phyloP scores from a whole-genome alignment of 92 coral and sea anemone species.

The Zoanthus gigantus region DNA sequence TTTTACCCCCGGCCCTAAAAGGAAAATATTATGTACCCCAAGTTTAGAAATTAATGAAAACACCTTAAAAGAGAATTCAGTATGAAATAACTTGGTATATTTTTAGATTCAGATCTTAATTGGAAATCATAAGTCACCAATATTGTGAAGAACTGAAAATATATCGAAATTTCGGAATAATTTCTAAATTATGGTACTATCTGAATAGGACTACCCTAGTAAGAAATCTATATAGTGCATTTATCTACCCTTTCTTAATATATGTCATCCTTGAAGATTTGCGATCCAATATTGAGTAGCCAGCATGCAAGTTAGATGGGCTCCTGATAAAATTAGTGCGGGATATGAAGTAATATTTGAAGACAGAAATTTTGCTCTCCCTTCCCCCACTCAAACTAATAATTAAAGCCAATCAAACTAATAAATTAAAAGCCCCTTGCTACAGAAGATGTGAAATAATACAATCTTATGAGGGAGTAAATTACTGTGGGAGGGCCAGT shows the following conservation, averaged over 20 bases:
- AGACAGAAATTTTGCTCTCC: background rate
- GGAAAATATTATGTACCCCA: background rate
- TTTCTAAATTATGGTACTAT: too few species aligned
- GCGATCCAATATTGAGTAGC: background rate
- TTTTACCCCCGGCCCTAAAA: background rate
- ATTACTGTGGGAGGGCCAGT: background rate
- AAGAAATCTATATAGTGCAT: too few species aligned
- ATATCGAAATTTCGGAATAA: too few species aligned
- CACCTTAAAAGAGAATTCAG: background rate
- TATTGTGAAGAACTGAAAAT: background rate
- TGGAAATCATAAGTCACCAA: background rate
- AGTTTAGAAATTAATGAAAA: background rate
- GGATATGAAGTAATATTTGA: background rate
- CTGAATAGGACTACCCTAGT: too few species aligned
- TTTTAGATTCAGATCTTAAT: background rate
- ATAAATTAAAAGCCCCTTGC: background rate
- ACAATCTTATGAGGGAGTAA: background rate
- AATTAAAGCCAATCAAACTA: background rate
- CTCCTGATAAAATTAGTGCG: background rate
- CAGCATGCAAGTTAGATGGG: conserved; percentile 5
- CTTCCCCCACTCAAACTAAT: background rate
- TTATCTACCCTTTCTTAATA: too few species aligned
- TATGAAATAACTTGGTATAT: background rate
- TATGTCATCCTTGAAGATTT: background rate
- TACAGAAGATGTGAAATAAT: background rate